These are phyloP conservation scores for Malacosoma neustria DNA, from an alignment of 2,888 invertebrate genomes.

Conservation along the genomic window DNA sequence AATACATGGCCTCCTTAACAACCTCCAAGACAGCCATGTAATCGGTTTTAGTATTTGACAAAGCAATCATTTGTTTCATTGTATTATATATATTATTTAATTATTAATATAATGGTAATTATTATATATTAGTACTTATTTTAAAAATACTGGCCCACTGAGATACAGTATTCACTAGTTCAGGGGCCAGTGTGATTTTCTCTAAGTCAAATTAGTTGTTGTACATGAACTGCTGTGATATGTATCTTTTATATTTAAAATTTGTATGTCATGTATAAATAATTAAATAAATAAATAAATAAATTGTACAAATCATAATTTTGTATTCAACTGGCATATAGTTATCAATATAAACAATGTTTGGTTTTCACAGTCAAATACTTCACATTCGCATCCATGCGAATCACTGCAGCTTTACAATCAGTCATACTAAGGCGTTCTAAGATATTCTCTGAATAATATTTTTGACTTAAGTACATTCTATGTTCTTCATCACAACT, in stretches of 20 bases:
- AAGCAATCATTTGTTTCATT: constrained; percentile 6
- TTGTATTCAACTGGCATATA: too few species aligned
- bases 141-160: too few species aligned
- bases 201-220: too few species aligned
- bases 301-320: constrained; percentile 12
- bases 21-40: constrained; percentile 11
- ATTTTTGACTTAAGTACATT: not conserved
- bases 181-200: too few species aligned
- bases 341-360: too few species aligned
- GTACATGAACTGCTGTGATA: too few species aligned
- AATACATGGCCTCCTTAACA: constrained; percentile 7
- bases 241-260: too few species aligned
- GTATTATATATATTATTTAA: constrained; percentile 11
- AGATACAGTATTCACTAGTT: too few species aligned
- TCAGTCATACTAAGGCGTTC: not conserved
- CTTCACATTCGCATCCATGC: constrained; percentile 2
- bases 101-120: too few species aligned
- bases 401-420: not conserved
- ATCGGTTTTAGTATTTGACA: constrained; percentile 1
- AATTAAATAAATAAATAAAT: constrained; percentile 15
- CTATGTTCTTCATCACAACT: constrained; percentile 1
- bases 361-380: constrained; percentile 12
- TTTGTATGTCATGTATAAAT: too few species aligned
- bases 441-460: not conserved
- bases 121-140: too few species aligned